These are phyloP conservation scores for Tachina lurida DNA, from an alignment of 2,888 invertebrate species.

Conservation along the genomic window DNA sequence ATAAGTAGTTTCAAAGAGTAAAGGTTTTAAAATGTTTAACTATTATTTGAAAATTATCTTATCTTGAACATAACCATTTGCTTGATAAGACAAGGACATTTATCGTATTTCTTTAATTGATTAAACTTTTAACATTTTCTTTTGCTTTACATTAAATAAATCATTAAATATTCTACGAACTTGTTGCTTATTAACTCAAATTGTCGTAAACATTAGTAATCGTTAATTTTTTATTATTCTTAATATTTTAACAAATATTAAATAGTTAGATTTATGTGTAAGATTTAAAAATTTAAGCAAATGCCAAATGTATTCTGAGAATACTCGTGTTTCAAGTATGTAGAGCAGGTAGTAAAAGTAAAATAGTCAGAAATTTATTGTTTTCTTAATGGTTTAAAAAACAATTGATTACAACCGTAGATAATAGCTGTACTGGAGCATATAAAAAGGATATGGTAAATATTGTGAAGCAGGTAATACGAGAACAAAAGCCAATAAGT, in stretches of 20 bases:
- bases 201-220: constrained; percentile 11
- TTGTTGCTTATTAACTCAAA: not conserved
- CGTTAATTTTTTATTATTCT: not conserved
- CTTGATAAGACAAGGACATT: constrained; percentile 3
- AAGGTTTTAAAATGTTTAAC: not conserved
- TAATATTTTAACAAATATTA: not conserved
- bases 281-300: not conserved
- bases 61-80: not conserved
- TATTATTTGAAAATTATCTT: constrained; percentile 10
- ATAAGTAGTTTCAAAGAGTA: not conserved
- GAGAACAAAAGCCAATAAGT: not conserved
- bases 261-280: no score
- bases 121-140: not conserved
- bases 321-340: not conserved
- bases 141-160: not conserved
- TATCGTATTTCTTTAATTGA: not conserved
- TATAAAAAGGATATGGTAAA: not conserved
- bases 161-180: constrained; percentile 4
- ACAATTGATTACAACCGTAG: constrained; percentile 6
- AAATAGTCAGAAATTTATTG: not conserved
- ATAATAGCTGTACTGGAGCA: not conserved
- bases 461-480: constrained; percentile 7
- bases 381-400: not conserved
- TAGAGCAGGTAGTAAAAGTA: constrained; percentile 3
- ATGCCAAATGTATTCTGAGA: constrained; percentile 1